Evolutionary conservation across 2,113 vertebrate species (phyloP).

Genomic region (Dicentrarchus labrax): DNA sequence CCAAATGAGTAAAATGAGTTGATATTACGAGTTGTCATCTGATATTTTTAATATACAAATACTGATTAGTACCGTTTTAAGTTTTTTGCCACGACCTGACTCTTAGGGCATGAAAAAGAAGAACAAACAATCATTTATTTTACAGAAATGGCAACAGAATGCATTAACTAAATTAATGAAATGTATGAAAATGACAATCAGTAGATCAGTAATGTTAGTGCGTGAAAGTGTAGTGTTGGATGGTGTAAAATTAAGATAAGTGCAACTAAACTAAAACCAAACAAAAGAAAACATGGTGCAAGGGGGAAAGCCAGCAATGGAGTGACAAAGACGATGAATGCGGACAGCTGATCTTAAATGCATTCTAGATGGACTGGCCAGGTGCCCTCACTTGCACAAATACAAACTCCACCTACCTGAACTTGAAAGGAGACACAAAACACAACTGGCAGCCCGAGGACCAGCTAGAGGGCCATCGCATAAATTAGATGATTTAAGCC

Average conservation of each 20-base stretch:
- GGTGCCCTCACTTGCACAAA: neutral
- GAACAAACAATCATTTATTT: too few relatives aligned
- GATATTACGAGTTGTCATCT: neutral
- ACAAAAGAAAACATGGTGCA: neutral
- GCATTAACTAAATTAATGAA: too few relatives aligned
- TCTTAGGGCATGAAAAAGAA: too few relatives aligned
- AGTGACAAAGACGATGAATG: neutral
- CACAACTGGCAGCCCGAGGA: neutral
- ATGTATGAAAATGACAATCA: too few relatives aligned
- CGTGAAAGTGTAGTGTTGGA: neutral
- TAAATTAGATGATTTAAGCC: neutral
- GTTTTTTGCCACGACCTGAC: too few relatives aligned
- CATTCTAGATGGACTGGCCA: too few relatives aligned
- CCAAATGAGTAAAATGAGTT: neutral
- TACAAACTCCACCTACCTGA: too few relatives aligned
- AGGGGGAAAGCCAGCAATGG: neutral
- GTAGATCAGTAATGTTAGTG: too few relatives aligned
- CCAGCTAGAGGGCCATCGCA: neutral
- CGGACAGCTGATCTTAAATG: neutral
- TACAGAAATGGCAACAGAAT: too few relatives aligned
- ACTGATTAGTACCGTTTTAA: slow-evolving; percentile 1
- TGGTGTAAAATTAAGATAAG: neutral
- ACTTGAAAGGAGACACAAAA: neutral
- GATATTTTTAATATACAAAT: slow-evolving; percentile 3
- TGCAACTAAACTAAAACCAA: neutral